phyloP scores from a whole-genome alignment of 1,140 invertebrate species.

The Carposina sasakii region DNA sequence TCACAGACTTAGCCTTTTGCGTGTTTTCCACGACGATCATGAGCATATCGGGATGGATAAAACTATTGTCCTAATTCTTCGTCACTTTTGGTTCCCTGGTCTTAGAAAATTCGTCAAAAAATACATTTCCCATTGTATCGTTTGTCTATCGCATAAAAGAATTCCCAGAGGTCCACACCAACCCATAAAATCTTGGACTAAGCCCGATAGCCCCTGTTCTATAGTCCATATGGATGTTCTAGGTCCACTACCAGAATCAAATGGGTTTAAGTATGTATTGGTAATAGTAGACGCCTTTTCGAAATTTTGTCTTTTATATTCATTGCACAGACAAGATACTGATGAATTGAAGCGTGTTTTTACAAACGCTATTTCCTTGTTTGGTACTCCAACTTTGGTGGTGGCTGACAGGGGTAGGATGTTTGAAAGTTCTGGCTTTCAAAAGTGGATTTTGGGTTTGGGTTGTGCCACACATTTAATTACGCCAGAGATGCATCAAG shows the following conservation, averaged over 20 bases:
- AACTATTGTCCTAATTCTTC: slow-evolving; percentile 12
- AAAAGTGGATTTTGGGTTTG: not conserved
- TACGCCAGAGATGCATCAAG: slow-evolving; percentile 17
- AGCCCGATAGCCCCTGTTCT: slow-evolving; percentile 15
- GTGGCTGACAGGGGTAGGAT: slow-evolving; percentile 6
- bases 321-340: slow-evolving; percentile 2
- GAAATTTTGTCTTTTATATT: slow-evolving; percentile 4
- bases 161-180: slow-evolving; percentile 4
- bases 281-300: slow-evolving; percentile 17
- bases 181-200: slow-evolving; percentile 11
- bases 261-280: slow-evolving; percentile 7
- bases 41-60: slow-evolving; percentile 22
- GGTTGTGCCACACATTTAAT: slow-evolving; percentile 10
- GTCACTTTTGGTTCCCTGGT: slow-evolving; percentile 27
- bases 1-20: slow-evolving; percentile 16
- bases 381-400: slow-evolving; percentile 2
- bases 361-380: slow-evolving; percentile 10
- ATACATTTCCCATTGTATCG: slow-evolving; percentile 12
- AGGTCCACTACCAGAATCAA: slow-evolving; percentile 15
- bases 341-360: slow-evolving; percentile 5
- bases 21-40: slow-evolving; percentile 25
- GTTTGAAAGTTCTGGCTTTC: not conserved
- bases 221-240: slow-evolving; percentile 20
- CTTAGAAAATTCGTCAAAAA: slow-evolving; percentile 17
- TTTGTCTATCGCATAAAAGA: slow-evolving; percentile 10